Base-by-base conservation (phyloP, 2,888 invertebrate genomes). In the Asteroscopus sphinx region DNA sequence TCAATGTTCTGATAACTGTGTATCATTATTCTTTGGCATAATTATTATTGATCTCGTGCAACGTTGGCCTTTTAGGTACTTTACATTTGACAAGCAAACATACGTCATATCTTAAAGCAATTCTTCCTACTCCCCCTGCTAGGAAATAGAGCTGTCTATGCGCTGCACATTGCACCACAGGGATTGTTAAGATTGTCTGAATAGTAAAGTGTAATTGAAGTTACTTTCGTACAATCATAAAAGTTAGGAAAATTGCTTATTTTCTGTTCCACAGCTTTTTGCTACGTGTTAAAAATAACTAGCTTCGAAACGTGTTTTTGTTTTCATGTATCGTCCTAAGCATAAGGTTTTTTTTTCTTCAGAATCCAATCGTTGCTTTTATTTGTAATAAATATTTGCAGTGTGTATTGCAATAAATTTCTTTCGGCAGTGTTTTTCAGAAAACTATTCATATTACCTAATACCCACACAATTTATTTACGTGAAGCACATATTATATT, bases 131-230 rank as follows among this genome's bases (percentile, higher is more conserved):
- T n/a, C n/a, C n/a, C 17, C 3, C 39, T 12, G 36, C 11, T 21
- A 12, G 32, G 26, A 28, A 11, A 6, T 2, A 6, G 6, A 26
- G 3, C 25, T 9, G n/a, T 12, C 21, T 1, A 4, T 16, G 13
- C 17, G 13, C 17, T 40, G 33, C 30, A 15, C 15, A 12, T n/a
- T 35, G 13, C 9, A 8, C 17, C 33, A 8, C 35, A 7, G 35
- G 30, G n/a, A 51, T 11, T 2, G 12, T 11, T 5, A 16, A 32
- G n/a, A 45, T 45, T 16, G 12, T 21, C 21, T 21, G 52, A 16
- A 17, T 12, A 37, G n/a, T n/a, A 11, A 6, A 28, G 5, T 21
- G 15, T 51, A 7, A 35, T 35, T 36, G 13, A 60, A 62, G 15
- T 30, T 36, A 41, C 28, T 42, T 15, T 45, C 2, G 21, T 28